These are phyloP conservation scores for Pandemis cinnamomeana DNA, from an alignment of 2,888 invertebrate genomes.

Conservation along the genomic window DNA sequence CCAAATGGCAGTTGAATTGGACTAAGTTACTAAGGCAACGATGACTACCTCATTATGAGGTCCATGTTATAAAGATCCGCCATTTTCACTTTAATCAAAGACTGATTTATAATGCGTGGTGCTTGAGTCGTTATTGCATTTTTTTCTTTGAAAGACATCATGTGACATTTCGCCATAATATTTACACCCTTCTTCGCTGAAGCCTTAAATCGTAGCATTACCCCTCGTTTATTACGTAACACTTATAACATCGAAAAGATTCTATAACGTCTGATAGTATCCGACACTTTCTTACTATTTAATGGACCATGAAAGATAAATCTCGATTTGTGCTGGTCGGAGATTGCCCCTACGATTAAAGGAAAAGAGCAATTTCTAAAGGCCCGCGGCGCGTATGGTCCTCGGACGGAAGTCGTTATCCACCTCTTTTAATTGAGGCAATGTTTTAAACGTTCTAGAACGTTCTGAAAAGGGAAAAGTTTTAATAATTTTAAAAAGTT, in stretches of 20 bases:
- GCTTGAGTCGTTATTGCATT: too few species aligned
- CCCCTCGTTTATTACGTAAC: neutral
- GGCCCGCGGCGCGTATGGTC: constrained; percentile 17
- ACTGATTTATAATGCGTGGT: too few species aligned
- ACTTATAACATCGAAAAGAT: constrained; percentile 3
- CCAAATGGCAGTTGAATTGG: too few species aligned
- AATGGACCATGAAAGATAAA: constrained; percentile 31
- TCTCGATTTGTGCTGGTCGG: constrained; percentile 5
- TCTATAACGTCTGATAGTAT: constrained; percentile 4
- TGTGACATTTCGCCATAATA: neutral
- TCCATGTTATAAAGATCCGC: too few species aligned
- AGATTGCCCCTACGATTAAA: constrained; percentile 29
- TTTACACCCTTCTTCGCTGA: neutral
- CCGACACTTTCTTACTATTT: constrained; percentile 9
- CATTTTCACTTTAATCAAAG: too few species aligned
- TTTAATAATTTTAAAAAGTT: neutral
- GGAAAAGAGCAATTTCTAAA: constrained; percentile 34
- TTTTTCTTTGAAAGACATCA: too few species aligned
- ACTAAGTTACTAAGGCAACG: too few species aligned
- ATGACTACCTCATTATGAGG: too few species aligned
- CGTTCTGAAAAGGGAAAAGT: neutral
- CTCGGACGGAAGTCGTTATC: constrained; percentile 21
- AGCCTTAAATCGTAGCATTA: neutral
- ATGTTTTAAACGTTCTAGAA: constrained; percentile 5
- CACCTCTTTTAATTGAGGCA: constrained; percentile 23